Conservation (phyloP, 2,888 invertebrate genomes). For the Calephelis perditalis region DNA sequence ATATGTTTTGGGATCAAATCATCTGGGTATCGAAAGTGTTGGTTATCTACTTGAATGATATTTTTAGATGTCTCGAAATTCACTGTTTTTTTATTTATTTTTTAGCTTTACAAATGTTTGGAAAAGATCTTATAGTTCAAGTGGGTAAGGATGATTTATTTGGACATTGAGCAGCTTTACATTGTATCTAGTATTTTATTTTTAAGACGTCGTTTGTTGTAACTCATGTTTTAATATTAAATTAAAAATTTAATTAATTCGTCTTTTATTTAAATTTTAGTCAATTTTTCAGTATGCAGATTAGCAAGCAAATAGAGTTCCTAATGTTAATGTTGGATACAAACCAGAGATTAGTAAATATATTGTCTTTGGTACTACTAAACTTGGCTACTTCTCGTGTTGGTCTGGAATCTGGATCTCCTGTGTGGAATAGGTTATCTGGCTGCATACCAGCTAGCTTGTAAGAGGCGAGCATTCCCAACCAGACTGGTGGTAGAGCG, state of each 20-base stretch:
- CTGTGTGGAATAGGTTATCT: too few species aligned
- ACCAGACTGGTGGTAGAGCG: too few species aligned
- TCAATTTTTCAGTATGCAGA: too few species aligned
- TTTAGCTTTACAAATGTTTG: conserved; percentile 18
- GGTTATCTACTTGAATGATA: conserved; percentile 28
- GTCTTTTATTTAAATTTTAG: conserved; percentile 32
- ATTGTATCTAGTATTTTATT: conserved; percentile 64
- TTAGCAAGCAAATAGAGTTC: too few species aligned
- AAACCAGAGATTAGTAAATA: too few species aligned
- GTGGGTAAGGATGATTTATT: conserved; percentile 25
- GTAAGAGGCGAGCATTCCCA: too few species aligned
- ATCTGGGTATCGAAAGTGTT: conserved; percentile 43
- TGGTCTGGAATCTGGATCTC: too few species aligned
- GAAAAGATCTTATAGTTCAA: conserved; percentile 21
- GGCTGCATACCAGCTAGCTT: too few species aligned
- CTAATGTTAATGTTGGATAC: too few species aligned
- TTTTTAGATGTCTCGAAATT: conserved; percentile 17
- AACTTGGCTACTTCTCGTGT: too few species aligned
- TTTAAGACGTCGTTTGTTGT: conserved; percentile 76
- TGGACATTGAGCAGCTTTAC: conserved; percentile 67
- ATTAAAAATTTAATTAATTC: conserved; percentile 61
- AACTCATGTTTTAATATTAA: conserved; percentile 76
- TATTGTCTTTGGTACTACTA: too few species aligned
- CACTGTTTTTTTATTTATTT: conserved; percentile 9
- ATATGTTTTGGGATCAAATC: conserved; percentile 64